Percentiles rank a stretch among this genome's conserved stretches.
These are phyloP conservation scores for Malurus cyaneus DNA, from an alignment of 2,113 vertebrate species.

Conservation along the genomic window DNA sequence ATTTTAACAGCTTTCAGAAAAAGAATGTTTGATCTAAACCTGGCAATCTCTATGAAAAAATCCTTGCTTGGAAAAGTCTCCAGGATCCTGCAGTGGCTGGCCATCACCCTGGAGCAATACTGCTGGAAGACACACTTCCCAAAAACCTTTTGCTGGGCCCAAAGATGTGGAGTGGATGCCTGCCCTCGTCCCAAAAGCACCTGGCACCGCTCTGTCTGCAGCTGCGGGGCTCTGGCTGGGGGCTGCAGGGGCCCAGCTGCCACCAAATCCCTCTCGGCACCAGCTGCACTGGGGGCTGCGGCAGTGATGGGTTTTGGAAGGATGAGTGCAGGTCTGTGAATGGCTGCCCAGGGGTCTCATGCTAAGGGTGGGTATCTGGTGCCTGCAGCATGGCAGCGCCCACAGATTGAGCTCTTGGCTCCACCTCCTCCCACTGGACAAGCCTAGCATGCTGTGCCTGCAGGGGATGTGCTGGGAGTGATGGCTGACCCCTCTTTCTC, in stretches of 20 bases:
- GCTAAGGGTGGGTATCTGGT: background rate
- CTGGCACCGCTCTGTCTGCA: accelerated
- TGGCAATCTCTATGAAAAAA: background rate
- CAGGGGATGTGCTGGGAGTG: accelerated
- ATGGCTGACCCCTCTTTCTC: background rate
- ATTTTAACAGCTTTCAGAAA: background rate
- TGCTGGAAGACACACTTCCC: background rate
- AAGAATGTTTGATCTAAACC: background rate
- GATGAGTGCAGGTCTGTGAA: accelerated
- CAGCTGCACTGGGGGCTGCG: accelerated
- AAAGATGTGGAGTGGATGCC: accelerated
- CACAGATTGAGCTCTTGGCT: accelerated
- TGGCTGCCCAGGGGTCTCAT: background rate
- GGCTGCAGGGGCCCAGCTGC: background rate
- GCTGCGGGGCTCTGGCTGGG: accelerated
- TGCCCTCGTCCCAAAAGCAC: accelerated
- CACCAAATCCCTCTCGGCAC: background rate
- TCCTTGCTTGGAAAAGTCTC: background rate
- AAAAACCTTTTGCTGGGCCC: background rate
- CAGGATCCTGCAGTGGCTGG: background rate
- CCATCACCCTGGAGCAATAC: background rate
- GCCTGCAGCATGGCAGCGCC: accelerated
- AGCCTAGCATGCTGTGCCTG: background rate
- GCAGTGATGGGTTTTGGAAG: background rate
- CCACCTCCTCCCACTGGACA: accelerated